phyloP scores from a whole-genome alignment of 2,113 vertebrate genomes.

The Rhabdomys dilectus region DNA sequence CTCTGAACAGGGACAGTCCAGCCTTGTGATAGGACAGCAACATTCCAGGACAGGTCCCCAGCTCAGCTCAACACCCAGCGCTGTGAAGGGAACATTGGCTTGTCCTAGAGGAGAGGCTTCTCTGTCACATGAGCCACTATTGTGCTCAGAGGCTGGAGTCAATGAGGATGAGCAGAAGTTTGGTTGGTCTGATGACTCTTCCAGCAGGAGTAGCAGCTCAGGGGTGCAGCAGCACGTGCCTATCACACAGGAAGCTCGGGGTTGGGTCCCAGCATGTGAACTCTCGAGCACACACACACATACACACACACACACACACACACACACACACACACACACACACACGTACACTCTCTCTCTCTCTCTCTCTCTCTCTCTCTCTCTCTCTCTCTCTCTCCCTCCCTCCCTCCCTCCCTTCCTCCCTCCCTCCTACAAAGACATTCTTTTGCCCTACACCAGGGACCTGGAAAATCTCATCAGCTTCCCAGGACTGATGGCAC shows the following conservation, averaged over 20 bases:
- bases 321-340: neutral
- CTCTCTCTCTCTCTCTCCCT: no score
- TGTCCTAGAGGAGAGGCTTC: neutral
- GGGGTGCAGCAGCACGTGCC: neutral
- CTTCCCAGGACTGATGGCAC: neutral
- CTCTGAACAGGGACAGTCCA: neutral
- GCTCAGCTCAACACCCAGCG: neutral
- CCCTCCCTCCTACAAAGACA: neutral
- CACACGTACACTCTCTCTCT: neutral
- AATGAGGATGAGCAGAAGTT: neutral
- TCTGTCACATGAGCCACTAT: neutral
- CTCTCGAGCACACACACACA: neutral
- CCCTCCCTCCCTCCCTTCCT: no score
- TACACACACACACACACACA: neutral
- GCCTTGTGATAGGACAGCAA: neutral
- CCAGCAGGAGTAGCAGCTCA: neutral
- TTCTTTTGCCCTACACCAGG: neutral
- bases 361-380: no score
- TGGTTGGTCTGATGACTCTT: neutral
- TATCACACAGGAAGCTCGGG: neutral
- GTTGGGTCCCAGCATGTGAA: neutral
- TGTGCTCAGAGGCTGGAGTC: neutral
- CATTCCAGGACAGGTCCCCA: neutral
- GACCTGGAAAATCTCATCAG: neutral
- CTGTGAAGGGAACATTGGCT: neutral